Evolutionary conservation across 2,888 invertebrate species (phyloP).

Genomic region (Limnephilus lunatus): DNA sequence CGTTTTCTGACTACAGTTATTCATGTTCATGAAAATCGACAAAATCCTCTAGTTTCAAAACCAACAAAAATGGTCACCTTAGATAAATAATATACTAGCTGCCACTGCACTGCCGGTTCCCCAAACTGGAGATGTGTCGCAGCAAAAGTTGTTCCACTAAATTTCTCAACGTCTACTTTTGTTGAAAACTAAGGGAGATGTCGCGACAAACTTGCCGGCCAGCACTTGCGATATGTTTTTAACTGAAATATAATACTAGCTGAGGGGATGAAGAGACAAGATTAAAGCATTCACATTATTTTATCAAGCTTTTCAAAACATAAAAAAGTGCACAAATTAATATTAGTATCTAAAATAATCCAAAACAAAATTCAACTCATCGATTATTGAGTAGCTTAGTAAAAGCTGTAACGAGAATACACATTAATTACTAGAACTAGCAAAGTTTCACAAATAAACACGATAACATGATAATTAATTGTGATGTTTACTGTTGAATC

Average conservation of each 20-base stretch:
- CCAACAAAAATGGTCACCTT: too few species aligned
- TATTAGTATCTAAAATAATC: background rate
- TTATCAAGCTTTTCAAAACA: background rate
- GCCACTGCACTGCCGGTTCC: background rate
- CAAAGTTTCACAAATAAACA: background rate
- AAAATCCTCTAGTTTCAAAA: too few species aligned
- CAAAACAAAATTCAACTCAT: too few species aligned
- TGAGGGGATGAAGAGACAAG: slow-evolving; percentile 49
- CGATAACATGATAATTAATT: background rate
- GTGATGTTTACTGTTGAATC: background rate
- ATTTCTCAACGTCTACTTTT: slow-evolving; percentile 63
- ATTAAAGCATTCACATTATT: background rate
- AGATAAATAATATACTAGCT: background rate
- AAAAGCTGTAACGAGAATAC: background rate
- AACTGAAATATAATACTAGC: slow-evolving; percentile 42
- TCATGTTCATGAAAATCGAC: too few species aligned
- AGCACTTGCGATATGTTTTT: slow-evolving; percentile 55
- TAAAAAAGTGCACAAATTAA: background rate
- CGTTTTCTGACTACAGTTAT: too few species aligned
- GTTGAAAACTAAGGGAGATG: slow-evolving; percentile 60
- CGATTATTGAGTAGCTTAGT: background rate
- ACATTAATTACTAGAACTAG: background rate
- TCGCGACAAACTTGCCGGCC: slow-evolving; percentile 58
- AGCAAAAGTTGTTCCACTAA: slow-evolving; percentile 61
- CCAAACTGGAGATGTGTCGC: slow-evolving; percentile 39